Evolutionary conservation across 2,797 vertebrate genomes (phyloP).

Genomic region (Loriculus beryllinus): DNA sequence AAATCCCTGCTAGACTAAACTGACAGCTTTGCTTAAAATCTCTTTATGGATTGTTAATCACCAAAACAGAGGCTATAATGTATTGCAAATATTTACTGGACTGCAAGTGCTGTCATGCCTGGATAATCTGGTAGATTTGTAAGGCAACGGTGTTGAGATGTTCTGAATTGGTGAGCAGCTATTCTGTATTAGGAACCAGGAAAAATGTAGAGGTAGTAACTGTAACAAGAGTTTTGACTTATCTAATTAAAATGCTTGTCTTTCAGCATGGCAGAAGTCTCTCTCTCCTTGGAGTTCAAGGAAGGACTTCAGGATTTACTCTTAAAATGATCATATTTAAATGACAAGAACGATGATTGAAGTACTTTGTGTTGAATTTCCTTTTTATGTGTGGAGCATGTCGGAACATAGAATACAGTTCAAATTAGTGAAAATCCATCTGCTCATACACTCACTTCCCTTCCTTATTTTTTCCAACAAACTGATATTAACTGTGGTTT

Average conservation of each 20-base stretch:
- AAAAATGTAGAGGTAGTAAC: background rate
- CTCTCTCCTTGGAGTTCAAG: background rate
- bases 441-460: background rate
- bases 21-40: conserved; percentile 75
- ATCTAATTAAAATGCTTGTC: background rate
- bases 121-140: conserved; percentile 62
- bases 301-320: background rate
- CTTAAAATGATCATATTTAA: background rate
- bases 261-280: background rate
- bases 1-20: conserved; percentile 73
- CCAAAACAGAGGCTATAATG: conserved; percentile 70
- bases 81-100: conserved; percentile 73
- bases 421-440: background rate
- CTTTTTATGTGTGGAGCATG: background rate
- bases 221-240: conserved; percentile 18
- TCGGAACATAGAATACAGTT: background rate
- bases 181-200: background rate
- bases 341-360: background rate
- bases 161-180: background rate
- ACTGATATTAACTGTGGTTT: background rate
- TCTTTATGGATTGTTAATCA: conserved; percentile 79
- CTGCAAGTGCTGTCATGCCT: conserved; percentile 15
- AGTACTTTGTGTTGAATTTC: background rate
- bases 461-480: background rate
- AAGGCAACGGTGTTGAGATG: background rate